Base-by-base conservation (phyloP, 1,140 invertebrate species). In the Gonatopus flavifemur region DNA sequence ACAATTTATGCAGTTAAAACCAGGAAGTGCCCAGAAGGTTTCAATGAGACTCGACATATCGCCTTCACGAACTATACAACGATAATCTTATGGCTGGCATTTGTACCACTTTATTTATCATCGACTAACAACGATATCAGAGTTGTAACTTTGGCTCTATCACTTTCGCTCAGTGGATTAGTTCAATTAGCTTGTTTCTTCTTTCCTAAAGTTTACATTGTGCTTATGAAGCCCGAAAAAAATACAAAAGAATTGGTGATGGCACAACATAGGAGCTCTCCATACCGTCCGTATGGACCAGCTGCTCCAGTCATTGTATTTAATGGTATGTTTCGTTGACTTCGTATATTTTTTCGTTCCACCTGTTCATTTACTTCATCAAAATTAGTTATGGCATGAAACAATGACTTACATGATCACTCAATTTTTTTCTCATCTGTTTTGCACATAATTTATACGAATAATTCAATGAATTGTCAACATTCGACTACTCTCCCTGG, bases 41-140 rank as follows among this genome's bases (percentile, higher is more conserved):
- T 90, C 69, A 90, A 90, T 72, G 86, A 87, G 66, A 83, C 87
- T 0, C 81, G 86, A 22, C 86, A 86, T 57, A 87, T 89, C 55
- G 88, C 85, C 18, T 89, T 89, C 67, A 86, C 88, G 1, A 89
- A 88, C 78, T 90, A 90, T 66, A 87, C 86, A 1, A 88, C 87
- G 2, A 86, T 87, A 57, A 82, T 90, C 16, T 80, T 90, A n/a
- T 90, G 88, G 88, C 67, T 89, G 25, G 85, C 86, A 8, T 90
- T 88, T 61, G 82, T 88, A 6, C 86, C 88, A 2, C 82, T 90
- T 5, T 90, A 69, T 15, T 36, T 72, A 2, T 61, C 62, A 2
- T 70, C 67, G 1, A 59, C 57, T 6, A 88, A 70, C 79, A 90
- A 67, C 41, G 67, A 69, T 3, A 79, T 84, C 10, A 69, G 81